Base-by-base conservation (phyloP, 2,888 invertebrate genomes). In the Tupiocoris notatus region DNA sequence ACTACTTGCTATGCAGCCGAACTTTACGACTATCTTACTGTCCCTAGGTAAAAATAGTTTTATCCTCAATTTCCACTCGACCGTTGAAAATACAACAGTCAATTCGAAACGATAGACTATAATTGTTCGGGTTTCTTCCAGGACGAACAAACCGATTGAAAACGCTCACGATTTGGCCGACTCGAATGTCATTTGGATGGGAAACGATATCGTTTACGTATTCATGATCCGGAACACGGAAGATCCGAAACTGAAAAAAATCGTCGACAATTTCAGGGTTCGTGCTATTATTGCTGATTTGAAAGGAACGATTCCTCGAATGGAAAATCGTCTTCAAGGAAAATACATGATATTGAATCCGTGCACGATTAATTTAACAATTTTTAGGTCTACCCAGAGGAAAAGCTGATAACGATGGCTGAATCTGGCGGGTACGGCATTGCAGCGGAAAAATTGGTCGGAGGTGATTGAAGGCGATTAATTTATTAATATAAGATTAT, bases 171-270 rank as follows among this genome's bases (percentile, higher is more conserved):
- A 75, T 16, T 75, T 79, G 62, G 66, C 87, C 0, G 84, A 86
- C 9, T 86, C 87, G 78, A 83, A 86, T 2, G 80, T 90, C 54
- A 83, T 85, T 77, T 91, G 91, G 91, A 88, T 88, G 0, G 91
- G 88, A 0, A 88, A 89, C 0, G 88, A 88, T 24, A 87, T 88
- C 76, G 90, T 88, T 9, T 91, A 91, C 91, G 86, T 88, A 77
- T 86, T 86, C 77, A 87, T 89, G 0, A 85, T 91, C 20, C 82
- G 85, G 9, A 82, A 84, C 16, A 87, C 88, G 0, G 84, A 86
- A 75, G 88, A 90, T 62, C 74, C 71, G 18, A 70, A 75, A 39
- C 39, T 39, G 2, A 12, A 71, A 57, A 18, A 25, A 68, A 58
- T 67, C 18, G 54, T 68, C 2, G 24, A 25, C 6, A 71, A 58